A percentile compares a stretch with the other conserved stretches of the same genome.
These are phyloP conservation scores for Lampris incognitus DNA, from an alignment of 2,113 vertebrate species.

Conservation along the genomic window DNA sequence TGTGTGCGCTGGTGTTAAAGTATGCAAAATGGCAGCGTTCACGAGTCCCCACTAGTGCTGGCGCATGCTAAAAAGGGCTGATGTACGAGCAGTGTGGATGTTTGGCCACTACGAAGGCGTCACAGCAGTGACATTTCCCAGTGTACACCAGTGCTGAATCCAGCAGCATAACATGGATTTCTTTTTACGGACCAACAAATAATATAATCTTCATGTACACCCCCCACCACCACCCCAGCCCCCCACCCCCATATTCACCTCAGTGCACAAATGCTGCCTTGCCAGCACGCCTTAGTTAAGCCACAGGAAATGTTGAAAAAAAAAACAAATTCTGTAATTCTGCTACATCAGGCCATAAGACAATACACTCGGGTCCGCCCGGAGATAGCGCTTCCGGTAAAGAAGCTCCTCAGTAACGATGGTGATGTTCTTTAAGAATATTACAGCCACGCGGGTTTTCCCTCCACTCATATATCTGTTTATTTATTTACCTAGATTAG, in stretches of 20 bases:
- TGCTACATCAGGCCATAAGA: constrained; percentile 66
- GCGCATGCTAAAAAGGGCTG: constrained; percentile 62
- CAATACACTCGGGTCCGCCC: constrained; percentile 58
- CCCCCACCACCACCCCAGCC: too few relatives aligned
- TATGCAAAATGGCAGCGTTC: constrained; percentile 61
- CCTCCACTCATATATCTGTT: constrained; percentile 71
- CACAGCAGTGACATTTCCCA: constrained; percentile 20
- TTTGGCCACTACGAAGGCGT: constrained; percentile 42
- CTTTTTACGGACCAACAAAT: constrained; percentile 48
- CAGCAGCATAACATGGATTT: constrained; percentile 16
- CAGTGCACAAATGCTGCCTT: constrained; percentile 41
- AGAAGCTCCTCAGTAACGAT: constrained; percentile 72
- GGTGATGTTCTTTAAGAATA: constrained; percentile 71
- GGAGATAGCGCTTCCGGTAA: constrained; percentile 61
- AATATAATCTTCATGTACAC: constrained; percentile 28
- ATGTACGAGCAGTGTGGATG: constrained; percentile 29
- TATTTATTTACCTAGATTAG: constrained; percentile 81
- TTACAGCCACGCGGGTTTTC: constrained; percentile 65
- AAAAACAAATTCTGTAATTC: constrained; percentile 64
- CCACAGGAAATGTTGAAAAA: constrained; percentile 39
- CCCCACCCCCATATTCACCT: constrained; percentile 4
- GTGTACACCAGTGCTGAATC: constrained; percentile 1
- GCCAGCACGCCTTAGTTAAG: constrained; percentile 37
- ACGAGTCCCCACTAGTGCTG: constrained; percentile 52
- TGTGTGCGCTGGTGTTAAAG: constrained; percentile 59